Evolutionary conservation across 2,113 vertebrate genomes (phyloP).

Genomic region (Entelurus aequoreus): DNA sequence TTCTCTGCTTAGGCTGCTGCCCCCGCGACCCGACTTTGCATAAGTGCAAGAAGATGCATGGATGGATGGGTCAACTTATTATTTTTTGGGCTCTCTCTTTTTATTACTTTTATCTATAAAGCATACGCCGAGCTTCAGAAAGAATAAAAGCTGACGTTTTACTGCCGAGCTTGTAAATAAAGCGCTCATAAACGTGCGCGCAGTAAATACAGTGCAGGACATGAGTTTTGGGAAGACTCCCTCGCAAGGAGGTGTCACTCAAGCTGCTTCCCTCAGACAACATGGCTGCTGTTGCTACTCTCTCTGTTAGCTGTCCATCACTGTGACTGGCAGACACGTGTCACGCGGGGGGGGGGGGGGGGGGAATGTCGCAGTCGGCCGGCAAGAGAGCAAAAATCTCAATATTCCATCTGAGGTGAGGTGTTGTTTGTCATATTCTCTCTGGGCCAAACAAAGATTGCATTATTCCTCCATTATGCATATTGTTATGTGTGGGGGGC

Average conservation of each 20-base stretch:
- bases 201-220: slow-evolving; percentile 20
- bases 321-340: slow-evolving; percentile 75
- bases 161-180: neutral
- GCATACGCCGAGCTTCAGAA: too few species aligned
- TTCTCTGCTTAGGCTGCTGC: too few species aligned
- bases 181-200: neutral
- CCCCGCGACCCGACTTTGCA: too few species aligned
- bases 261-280: slow-evolving; percentile 23
- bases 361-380: slow-evolving; percentile 60
- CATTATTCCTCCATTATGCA: slow-evolving; percentile 78
- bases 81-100: too few species aligned
- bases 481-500: slow-evolving; percentile 42
- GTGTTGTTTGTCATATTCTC: slow-evolving; percentile 69
- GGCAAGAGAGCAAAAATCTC: slow-evolving; percentile 65
- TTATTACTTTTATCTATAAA: neutral
- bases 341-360: too few species aligned
- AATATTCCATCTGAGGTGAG: slow-evolving; percentile 69
- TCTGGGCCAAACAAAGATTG: slow-evolving; percentile 69
- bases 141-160: neutral
- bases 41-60: too few species aligned
- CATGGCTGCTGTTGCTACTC: slow-evolving; percentile 43
- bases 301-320: slow-evolving; percentile 70
- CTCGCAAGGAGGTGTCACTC: slow-evolving; percentile 40
- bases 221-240: slow-evolving; percentile 20
- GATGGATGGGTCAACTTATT: too few species aligned